phyloP scores from a whole-genome alignment of 2,113 vertebrate species.

The Podarcis raffonei region DNA sequence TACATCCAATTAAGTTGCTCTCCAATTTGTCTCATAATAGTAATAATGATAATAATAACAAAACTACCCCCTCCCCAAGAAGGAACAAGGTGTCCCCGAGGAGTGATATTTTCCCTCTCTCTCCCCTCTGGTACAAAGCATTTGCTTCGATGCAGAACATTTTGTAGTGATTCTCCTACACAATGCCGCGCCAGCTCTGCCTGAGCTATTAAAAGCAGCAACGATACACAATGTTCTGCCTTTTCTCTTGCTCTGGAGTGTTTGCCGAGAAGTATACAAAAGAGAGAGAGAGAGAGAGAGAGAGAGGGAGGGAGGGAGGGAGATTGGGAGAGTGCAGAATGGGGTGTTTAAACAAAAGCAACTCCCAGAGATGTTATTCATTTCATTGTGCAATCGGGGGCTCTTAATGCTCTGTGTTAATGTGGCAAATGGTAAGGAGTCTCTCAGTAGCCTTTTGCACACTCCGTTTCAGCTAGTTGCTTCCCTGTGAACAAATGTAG shows the following conservation, averaged over 20 bases:
- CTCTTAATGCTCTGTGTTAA: not conserved
- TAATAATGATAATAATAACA: conserved; percentile 35
- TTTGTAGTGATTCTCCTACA: conserved; percentile 38
- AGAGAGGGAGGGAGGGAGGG: accelerated
- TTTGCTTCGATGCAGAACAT: conserved; percentile 37
- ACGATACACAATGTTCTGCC: conserved; percentile 28
- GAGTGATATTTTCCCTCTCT: not conserved
- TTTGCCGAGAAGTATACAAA: not conserved
- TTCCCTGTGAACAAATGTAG: not conserved
- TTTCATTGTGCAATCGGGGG: not conserved
- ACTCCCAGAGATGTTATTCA: not conserved
- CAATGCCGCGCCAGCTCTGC: not conserved
- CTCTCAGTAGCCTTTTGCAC: not conserved
- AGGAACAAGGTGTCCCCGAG: conserved; percentile 15
- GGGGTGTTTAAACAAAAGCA: not conserved
- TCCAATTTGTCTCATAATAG: conserved; percentile 53
- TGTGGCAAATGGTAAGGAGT: not conserved
- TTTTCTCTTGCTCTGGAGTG: conserved; percentile 15
- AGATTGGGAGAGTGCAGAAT: not conserved
- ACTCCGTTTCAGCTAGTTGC: not conserved
- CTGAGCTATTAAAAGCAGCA: conserved; percentile 30
- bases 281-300: not conserved
- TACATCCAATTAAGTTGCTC: conserved; percentile 37
- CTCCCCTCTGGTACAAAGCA: not conserved
- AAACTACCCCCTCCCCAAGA: not conserved